Conservation (phyloP, 2,113 vertebrate genomes). For the Strix uralensis region DNA sequence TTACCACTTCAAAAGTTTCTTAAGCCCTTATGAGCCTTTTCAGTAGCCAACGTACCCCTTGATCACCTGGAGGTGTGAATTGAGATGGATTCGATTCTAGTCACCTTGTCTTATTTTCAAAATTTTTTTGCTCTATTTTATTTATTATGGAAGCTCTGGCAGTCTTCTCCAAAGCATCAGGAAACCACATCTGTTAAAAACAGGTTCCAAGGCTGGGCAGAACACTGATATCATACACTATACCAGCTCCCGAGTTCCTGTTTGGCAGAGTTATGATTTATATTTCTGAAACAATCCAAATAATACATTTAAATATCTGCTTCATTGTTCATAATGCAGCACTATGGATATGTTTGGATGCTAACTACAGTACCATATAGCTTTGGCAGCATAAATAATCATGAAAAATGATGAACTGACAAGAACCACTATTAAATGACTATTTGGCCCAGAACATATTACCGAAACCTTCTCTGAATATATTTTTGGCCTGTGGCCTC, state of each 20-base stretch:
- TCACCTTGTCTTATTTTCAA: background rate
- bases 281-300: background rate
- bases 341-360: background rate
- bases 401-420: background rate
- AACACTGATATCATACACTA: background rate
- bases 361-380: background rate
- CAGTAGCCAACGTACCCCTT: rapidly evolving
- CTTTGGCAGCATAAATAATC: background rate
- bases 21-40: background rate
- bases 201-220: background rate
- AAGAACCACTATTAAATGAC: no score
- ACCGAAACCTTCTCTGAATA: background rate
- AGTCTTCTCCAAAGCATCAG: background rate
- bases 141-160: background rate
- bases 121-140: background rate
- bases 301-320: background rate
- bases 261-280: background rate
- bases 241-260: background rate
- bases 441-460: rapidly evolving
- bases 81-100: background rate
- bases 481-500: background rate
- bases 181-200: background rate
- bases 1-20: background rate
- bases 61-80: background rate
- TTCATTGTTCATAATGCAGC: background rate